Conservation (phyloP, 2,888 invertebrate species). For the Zaprionus obscuricornis region DNA sequence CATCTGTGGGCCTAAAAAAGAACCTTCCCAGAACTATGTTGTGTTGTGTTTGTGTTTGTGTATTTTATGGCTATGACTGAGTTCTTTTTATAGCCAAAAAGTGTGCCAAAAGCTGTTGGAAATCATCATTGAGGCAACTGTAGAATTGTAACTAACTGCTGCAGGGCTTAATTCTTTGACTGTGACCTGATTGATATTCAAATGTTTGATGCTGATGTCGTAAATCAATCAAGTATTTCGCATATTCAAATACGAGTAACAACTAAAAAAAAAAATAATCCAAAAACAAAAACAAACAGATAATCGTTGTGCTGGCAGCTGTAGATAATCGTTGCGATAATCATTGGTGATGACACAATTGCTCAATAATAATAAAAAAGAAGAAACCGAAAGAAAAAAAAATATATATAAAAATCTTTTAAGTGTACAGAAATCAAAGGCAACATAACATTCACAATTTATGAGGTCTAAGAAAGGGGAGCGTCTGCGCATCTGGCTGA, state of each 20-base stretch:
- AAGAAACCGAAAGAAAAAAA: not conserved
- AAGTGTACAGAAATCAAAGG: slow-evolving; percentile 40
- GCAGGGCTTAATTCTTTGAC: no score
- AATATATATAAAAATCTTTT: no score
- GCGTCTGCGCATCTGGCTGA: slow-evolving; percentile 41
- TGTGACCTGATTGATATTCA: not conserved
- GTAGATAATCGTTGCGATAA: slow-evolving; percentile 12
- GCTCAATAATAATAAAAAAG: not conserved
- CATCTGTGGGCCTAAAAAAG: slow-evolving; percentile 39
- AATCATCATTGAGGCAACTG: slow-evolving; percentile 2
- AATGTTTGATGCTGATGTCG: slow-evolving; percentile 21
- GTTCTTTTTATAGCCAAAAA: no score
- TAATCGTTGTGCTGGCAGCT: slow-evolving; percentile 5
- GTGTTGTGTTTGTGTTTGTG: slow-evolving; percentile 22
- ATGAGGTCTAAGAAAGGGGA: slow-evolving; percentile 37
- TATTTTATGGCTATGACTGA: slow-evolving; percentile 25
- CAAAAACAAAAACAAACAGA: slow-evolving; percentile 1
- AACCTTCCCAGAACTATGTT: slow-evolving; percentile 18
- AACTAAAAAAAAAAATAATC: no score
- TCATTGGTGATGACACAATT: slow-evolving; percentile 40
- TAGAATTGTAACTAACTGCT: slow-evolving; percentile 1
- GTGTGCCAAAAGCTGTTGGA: slow-evolving; percentile 34
- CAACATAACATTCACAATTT: slow-evolving; percentile 31
- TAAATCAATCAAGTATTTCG: slow-evolving; percentile 42
- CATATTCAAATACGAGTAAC: slow-evolving; percentile 17